Evolutionary conservation across 2,797 vertebrate species (phyloP).

Genomic region (Sebastes alutus): DNA sequence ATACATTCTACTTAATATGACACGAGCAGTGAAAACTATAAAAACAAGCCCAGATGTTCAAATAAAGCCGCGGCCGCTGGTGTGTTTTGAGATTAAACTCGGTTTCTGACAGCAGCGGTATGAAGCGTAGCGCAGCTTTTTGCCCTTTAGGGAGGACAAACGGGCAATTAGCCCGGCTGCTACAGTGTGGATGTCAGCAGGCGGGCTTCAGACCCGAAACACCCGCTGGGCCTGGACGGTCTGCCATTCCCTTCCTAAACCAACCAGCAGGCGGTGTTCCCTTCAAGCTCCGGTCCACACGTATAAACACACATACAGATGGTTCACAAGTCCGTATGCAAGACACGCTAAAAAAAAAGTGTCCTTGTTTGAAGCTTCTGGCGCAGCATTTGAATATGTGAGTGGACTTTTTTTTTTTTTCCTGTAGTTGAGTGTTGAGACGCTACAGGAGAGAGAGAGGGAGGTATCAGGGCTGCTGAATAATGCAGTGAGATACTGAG

Average conservation of each 20-base stretch:
- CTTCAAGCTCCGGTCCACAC: neutral
- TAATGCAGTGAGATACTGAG: slow-evolving; percentile 61
- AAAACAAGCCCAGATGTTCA: neutral
- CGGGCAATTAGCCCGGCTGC: slow-evolving; percentile 43
- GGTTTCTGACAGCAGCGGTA: neutral
- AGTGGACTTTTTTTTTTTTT: neutral
- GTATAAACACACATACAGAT: slow-evolving; percentile 10
- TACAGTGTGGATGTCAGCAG: slow-evolving; percentile 22
- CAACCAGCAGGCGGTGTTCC: neutral
- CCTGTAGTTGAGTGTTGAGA: neutral
- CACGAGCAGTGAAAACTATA: neutral
- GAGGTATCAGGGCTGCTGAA: slow-evolving; percentile 42
- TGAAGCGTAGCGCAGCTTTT: neutral
- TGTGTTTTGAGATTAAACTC: slow-evolving; percentile 1
- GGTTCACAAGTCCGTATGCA: neutral
- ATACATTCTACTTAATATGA: slow-evolving; percentile 8
- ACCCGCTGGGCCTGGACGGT: slow-evolving; percentile 34
- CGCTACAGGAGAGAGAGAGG: neutral
- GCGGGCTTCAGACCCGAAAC: neutral
- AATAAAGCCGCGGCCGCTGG: neutral
- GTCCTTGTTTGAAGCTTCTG: slow-evolving; percentile 31
- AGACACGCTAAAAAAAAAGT: slow-evolving; percentile 5
- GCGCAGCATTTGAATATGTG: slow-evolving; percentile 33
- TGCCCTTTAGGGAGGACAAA: slow-evolving; percentile 44
- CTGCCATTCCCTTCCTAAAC: neutral